Conservation (phyloP, 2,888 invertebrate species). For the Cenopis cana region DNA sequence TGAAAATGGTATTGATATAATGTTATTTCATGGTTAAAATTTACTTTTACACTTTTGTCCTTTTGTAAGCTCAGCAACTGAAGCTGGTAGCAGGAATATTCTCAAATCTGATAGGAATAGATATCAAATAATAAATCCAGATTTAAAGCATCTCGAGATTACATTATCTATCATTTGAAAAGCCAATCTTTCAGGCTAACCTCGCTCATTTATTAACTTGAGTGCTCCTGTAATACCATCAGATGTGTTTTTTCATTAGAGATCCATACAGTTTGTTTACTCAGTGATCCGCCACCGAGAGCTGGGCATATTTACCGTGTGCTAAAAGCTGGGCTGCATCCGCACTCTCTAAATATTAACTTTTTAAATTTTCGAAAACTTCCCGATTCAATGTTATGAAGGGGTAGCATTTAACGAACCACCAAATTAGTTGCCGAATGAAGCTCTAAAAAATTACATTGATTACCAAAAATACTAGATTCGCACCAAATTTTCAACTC, state of each 20-base stretch:
- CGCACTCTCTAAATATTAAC: slow-evolving; percentile 41
- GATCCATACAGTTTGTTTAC: slow-evolving; percentile 46
- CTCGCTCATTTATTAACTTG: slow-evolving; percentile 33
- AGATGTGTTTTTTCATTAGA: slow-evolving; percentile 40
- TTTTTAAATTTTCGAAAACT: slow-evolving; percentile 20
- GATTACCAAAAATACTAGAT: too few relatives aligned
- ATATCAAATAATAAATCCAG: not conserved
- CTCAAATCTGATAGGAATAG: not conserved
- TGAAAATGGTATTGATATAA: too few relatives aligned
- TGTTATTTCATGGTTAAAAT: too few relatives aligned
- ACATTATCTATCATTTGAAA: slow-evolving; percentile 4
- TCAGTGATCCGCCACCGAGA: slow-evolving; percentile 45
- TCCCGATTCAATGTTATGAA: not conserved
- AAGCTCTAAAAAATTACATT: too few relatives aligned
- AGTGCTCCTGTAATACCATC: slow-evolving; percentile 30
- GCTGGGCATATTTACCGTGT: slow-evolving; percentile 51
- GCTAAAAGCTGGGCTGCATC: slow-evolving; percentile 44
- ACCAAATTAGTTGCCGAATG: too few relatives aligned
- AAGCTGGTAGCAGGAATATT: too few relatives aligned
- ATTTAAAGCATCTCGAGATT: slow-evolving; percentile 8
- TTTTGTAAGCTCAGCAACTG: too few relatives aligned
- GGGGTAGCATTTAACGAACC: too few relatives aligned
- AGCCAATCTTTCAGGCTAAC: slow-evolving; percentile 29
- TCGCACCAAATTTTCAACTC: too few relatives aligned
- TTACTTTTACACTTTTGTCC: too few relatives aligned